These are phyloP conservation scores for Pipra filicauda DNA, from an alignment of 2,113 vertebrate genomes.

Conservation along the genomic window DNA sequence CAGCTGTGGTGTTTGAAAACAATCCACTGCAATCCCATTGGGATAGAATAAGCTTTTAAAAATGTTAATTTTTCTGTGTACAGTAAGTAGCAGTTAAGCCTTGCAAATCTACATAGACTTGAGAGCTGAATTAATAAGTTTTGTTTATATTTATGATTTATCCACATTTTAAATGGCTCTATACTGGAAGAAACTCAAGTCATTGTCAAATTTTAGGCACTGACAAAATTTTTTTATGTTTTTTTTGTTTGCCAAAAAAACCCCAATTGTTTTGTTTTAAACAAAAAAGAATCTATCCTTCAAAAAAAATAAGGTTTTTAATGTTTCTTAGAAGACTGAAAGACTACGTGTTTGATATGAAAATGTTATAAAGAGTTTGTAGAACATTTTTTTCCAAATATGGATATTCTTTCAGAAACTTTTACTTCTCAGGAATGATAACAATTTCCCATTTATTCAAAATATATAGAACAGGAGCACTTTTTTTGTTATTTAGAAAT, in stretches of 20 bases:
- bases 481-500: not conserved
- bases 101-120: constrained; percentile 11
- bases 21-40: not conserved
- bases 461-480: not conserved
- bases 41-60: constrained; percentile 23
- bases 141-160: not conserved
- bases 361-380: not conserved
- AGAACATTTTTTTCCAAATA: not conserved
- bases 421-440: not conserved
- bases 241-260: not conserved
- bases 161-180: not conserved
- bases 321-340: not conserved
- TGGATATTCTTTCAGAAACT: not conserved
- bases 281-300: not conserved
- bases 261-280: not conserved
- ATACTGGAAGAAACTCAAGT: not conserved
- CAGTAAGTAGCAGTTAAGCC: not conserved
- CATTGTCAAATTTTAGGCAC: not conserved
- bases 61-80: constrained; percentile 16
- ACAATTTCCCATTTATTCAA: not conserved
- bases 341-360: not conserved
- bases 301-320: not conserved
- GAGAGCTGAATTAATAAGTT: constrained; percentile 9
- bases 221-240: not conserved
- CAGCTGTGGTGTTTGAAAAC: constrained; percentile 24